Base-by-base conservation (phyloP, 2,113 vertebrate species). In the Sander vitreus region DNA sequence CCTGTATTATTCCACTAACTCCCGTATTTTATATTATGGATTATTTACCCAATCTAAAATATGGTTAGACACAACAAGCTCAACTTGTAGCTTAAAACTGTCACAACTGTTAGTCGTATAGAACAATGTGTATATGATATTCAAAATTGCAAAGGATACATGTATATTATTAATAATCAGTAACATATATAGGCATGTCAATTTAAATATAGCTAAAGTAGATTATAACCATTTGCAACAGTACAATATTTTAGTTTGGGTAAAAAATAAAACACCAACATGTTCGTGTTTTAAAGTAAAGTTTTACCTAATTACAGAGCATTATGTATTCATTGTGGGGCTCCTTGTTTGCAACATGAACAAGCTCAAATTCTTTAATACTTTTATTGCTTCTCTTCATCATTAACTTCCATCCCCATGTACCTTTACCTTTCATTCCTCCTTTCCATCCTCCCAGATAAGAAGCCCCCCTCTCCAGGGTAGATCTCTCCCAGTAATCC, bases 401-500 rank as follows among this genome's bases (percentile, higher is more conserved):
- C 39, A 45, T 10, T 43, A 21, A 23, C 76, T 73, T 45, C 73
- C 73, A 75, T 76, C 43, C 48, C 1, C 16, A 47, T 25, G 54
- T 43, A 60, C 45, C 13, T 47, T 2, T 55, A 2, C 21, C 27
- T 69, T 21, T 27, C 23, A 13, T 65, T 75, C 51, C 30, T 39
- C 30, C 51, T 45, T 43, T 12, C 21, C 75, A 36, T 76, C 67
- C 73, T 74, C 54, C 75, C 33, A 66, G 47, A 8, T n/a, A 19
- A 67, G 58, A n/a, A 81, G 71, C 21, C 62, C 73, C 66, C 73
- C 83, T 87, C 81, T 83, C 85, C 81, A 66, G 69, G 85, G 72
- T 80, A 88, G 88, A 92, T 93, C 92, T 92, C 83, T 87, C 76
- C 75, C 86, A 90, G 87, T 94, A 95, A 95, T 94, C 92, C 92